Percentiles rank a stretch among this genome's conserved stretches.
These are phyloP conservation scores for Scalopus aquaticus DNA, from an alignment of 2,113 vertebrate genomes.

Conservation along the genomic window DNA sequence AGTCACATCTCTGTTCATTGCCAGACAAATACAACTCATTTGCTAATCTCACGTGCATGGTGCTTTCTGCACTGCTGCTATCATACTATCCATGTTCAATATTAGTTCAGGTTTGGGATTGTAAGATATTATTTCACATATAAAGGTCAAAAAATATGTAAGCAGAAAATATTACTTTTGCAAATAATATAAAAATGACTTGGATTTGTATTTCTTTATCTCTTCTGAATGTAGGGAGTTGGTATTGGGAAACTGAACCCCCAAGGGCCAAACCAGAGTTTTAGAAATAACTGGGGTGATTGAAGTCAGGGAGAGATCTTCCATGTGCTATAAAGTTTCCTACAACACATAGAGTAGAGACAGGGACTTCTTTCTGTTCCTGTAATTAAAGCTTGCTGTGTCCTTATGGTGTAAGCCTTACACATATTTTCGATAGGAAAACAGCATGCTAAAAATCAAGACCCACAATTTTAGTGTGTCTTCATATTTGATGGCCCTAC, in stretches of 20 bases:
- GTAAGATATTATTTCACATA: neutral
- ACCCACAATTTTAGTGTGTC: neutral
- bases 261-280: neutral
- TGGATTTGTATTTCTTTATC: neutral
- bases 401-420: neutral
- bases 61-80: neutral
- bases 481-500: neutral
- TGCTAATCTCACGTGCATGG: neutral
- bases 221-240: neutral
- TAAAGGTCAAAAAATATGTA: neutral
- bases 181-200: neutral
- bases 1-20: constrained; percentile 48
- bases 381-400: neutral
- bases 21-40: constrained; percentile 38
- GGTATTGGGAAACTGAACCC: neutral
- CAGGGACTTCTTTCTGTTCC: neutral
- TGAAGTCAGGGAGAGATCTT: neutral
- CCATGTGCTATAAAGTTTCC: neutral
- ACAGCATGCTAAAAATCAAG: neutral
- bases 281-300: neutral
- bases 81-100: neutral
- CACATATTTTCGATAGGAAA: neutral
- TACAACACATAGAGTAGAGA: neutral
- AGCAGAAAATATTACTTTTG: neutral
- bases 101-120: neutral